These are phyloP conservation scores for Eleginops maclovinus DNA, from an alignment of 2,113 vertebrate genomes.

Conservation along the genomic window DNA sequence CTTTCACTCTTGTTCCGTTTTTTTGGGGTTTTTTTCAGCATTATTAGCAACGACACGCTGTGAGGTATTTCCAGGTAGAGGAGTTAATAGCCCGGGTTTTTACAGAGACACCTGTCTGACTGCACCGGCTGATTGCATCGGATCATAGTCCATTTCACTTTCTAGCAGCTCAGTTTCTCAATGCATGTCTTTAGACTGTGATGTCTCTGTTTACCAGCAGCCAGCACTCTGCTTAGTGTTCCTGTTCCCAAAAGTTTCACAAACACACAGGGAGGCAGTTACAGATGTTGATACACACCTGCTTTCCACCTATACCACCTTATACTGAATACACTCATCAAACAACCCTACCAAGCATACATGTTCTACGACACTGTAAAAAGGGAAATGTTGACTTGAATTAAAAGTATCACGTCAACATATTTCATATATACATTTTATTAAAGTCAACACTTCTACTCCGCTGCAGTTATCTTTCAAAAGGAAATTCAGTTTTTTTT, in stretches of 20 bases:
- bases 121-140: slow-evolving; percentile 74
- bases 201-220: slow-evolving; percentile 60
- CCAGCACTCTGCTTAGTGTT: background rate
- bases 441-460: no score
- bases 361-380: no score
- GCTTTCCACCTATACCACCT: no score
- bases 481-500: no score
- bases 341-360: no score
- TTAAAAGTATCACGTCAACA: no score
- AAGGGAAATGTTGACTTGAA: no score
- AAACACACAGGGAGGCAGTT: background rate
- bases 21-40: slow-evolving; percentile 33
- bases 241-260: slow-evolving; percentile 20
- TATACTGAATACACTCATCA: no score
- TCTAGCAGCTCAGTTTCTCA: slow-evolving; percentile 36
- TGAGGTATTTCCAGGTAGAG: slow-evolving; percentile 69
- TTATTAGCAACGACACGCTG: slow-evolving; percentile 78
- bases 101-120: slow-evolving; percentile 78
- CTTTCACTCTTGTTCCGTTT: slow-evolving; percentile 70
- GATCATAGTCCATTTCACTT: slow-evolving; percentile 78
- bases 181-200: slow-evolving; percentile 51
- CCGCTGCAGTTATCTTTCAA: no score
- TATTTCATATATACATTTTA: no score
- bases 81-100: slow-evolving; percentile 77
- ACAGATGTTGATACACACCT: background rate